phyloP scores from a whole-genome alignment of 2,888 invertebrate genomes.

The Limenitis camilla region DNA sequence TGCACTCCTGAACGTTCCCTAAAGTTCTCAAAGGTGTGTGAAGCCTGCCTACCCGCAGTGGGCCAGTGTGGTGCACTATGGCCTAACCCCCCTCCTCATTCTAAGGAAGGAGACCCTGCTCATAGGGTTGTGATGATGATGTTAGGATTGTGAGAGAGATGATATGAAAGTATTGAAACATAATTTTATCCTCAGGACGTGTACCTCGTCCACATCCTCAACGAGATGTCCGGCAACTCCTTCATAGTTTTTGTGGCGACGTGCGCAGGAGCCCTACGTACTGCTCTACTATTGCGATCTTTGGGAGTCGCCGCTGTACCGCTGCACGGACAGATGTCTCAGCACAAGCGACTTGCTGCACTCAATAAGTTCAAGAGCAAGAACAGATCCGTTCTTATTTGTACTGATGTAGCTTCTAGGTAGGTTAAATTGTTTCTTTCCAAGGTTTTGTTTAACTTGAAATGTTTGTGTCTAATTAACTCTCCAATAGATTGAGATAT shows the following conservation, averaged over 20 bases:
- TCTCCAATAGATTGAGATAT: too few species aligned
- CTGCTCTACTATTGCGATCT: slow-evolving; percentile 90
- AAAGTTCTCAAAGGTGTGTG: too few species aligned
- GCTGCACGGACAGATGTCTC: slow-evolving; percentile 99
- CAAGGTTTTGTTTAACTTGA: background rate
- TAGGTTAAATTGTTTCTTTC: slow-evolving; percentile 44
- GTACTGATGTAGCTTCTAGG: slow-evolving; percentile 99
- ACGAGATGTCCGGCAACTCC: slow-evolving; percentile 95
- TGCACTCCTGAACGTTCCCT: too few species aligned
- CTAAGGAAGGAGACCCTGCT: too few species aligned
- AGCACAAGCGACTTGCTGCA: slow-evolving; percentile 95
- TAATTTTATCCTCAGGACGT: slow-evolving; percentile 80
- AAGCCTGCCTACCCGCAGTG: too few species aligned
- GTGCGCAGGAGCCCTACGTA: slow-evolving; percentile 92
- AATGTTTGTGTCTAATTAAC: too few species aligned
- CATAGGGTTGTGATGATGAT: too few species aligned
- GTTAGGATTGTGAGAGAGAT: too few species aligned
- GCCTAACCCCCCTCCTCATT: too few species aligned
- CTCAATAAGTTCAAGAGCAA: slow-evolving; percentile 97
- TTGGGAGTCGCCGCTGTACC: slow-evolving; percentile 96
- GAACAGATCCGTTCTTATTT: slow-evolving; percentile 93
- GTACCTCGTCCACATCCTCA: slow-evolving; percentile 94
- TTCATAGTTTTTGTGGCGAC: slow-evolving; percentile 98
- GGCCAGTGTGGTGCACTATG: too few species aligned
- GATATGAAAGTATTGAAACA: too few species aligned